Base-by-base conservation (phyloP, 2,888 invertebrate genomes). In the Orgyia antiqua region DNA sequence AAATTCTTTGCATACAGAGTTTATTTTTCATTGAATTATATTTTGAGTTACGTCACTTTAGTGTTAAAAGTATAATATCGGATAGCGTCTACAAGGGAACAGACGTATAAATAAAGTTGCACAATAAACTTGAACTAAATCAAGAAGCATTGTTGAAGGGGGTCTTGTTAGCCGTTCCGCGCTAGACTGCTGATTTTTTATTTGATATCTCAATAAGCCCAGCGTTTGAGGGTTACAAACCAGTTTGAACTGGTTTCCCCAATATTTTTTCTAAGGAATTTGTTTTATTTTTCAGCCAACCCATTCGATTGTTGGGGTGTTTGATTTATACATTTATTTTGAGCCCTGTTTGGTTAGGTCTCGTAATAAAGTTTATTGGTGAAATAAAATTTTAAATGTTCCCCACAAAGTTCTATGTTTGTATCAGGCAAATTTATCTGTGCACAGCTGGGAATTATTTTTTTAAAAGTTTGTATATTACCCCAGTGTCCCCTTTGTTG, bases 161-260 rank as follows among this genome's bases (percentile, higher is more conserved):
- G 65, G 66, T 55, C 77, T 80, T 80, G 80, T 82, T 82, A 80
- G 78, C 58, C 55, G 56, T 59, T 51, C 60, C 50, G 64, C 62
- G 67, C 63, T 65, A 72, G 74, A 72, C 78, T 76, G 76, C 82
- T 82, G 83, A 84, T 83, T 83, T 82, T 83, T 82, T 83, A 80
- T 84, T 83, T 79, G 83, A 86, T 83, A 83, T 84, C 83, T 82
- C 80, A 83, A 86, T 83, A 82, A 77, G 73, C 66, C 66, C 68
- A 59, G 62, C 64, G 60, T 62, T 68, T 64, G 68, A 68, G 76
- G 78, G 70, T 66, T 68, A 60, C 55, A 60, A 69, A 75, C 68
- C 65, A 57, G 70, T 71, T 68, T 41, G 50, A 57, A 42, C 40
- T 39, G 36, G 37, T 38, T 33, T 45, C 58, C 12, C 58, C 53